phyloP scores from a whole-genome alignment of 2,797 vertebrate genomes.

The Myotis findleyi region DNA sequence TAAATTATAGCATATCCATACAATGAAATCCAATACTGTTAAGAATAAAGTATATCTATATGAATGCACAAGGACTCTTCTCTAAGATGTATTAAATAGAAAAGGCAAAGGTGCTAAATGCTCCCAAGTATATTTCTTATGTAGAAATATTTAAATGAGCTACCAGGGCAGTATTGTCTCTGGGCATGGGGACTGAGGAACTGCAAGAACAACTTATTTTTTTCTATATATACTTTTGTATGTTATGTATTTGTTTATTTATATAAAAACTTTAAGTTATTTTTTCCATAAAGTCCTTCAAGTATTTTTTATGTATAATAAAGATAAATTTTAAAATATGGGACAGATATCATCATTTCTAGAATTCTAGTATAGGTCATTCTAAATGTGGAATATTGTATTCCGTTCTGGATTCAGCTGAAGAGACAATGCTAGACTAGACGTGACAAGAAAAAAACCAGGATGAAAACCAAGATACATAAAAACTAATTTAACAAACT shows the following conservation, averaged over 20 bases:
- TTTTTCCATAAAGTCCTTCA: neutral
- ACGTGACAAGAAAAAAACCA: neutral
- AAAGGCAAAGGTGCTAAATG: conserved; percentile 17
- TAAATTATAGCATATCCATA: neutral
- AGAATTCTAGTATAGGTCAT: neutral
- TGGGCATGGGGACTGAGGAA: neutral
- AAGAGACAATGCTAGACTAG: neutral
- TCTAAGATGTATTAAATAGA: neutral
- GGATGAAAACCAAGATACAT: neutral
- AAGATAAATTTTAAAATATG: neutral
- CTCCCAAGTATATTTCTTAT: neutral
- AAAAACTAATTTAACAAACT: neutral
- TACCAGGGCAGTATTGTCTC: neutral
- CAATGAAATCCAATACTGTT: neutral
- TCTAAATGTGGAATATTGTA: neutral
- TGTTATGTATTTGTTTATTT: neutral
- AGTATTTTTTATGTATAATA: neutral
- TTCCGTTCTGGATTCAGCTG: neutral
- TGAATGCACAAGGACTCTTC: neutral
- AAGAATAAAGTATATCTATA: neutral
- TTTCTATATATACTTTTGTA: neutral
- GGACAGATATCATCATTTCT: neutral
- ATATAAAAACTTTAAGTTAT: neutral
- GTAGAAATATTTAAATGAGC: neutral
- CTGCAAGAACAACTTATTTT: neutral